phyloP scores from a whole-genome alignment of 2,888 invertebrate species.

The Agriopis marginaria region DNA sequence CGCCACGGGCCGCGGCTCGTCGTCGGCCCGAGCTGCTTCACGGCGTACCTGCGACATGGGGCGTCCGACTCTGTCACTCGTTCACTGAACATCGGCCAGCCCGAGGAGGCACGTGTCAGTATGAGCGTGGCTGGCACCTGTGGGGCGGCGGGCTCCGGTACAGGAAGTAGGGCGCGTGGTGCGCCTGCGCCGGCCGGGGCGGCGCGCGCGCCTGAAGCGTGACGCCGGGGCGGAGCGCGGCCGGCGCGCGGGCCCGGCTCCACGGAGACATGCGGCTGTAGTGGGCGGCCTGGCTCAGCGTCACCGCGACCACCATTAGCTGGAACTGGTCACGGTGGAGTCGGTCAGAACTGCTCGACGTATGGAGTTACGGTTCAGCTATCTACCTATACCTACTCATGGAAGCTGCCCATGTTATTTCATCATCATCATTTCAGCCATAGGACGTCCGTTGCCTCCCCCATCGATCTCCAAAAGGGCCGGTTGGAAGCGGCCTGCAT shows the following conservation, averaged over 20 bases:
- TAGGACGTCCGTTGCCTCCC: too few relatives aligned
- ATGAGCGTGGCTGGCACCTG: slow-evolving; percentile 61
- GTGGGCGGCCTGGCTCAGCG: slow-evolving; percentile 66
- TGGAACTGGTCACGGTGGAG: slow-evolving; percentile 15
- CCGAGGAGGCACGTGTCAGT: too few relatives aligned
- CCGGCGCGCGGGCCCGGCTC: slow-evolving; percentile 47
- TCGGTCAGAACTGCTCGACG: too few relatives aligned
- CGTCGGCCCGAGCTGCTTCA: slow-evolving; percentile 66
- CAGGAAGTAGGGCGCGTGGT: slow-evolving; percentile 70
- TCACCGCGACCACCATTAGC: slow-evolving; percentile 27
- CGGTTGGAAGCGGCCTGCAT: too few relatives aligned
- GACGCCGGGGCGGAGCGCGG: slow-evolving; percentile 70
- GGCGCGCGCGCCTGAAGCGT: slow-evolving; percentile 69
- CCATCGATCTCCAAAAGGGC: too few relatives aligned
- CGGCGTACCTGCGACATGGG: slow-evolving; percentile 61
- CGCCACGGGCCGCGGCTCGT: slow-evolving; percentile 63
- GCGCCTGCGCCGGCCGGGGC: slow-evolving; percentile 62
- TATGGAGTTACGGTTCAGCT: too few relatives aligned
- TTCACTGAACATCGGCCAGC: too few relatives aligned
- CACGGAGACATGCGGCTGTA: slow-evolving; percentile 68
- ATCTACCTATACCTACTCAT: too few relatives aligned
- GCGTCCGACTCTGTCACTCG: too few relatives aligned
- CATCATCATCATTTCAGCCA: too few relatives aligned
- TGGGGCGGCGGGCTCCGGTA: slow-evolving; percentile 67
- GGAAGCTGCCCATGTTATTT: too few relatives aligned